Conservation (phyloP, 2,113 vertebrate genomes). For the Cervus canadensis region DNA sequence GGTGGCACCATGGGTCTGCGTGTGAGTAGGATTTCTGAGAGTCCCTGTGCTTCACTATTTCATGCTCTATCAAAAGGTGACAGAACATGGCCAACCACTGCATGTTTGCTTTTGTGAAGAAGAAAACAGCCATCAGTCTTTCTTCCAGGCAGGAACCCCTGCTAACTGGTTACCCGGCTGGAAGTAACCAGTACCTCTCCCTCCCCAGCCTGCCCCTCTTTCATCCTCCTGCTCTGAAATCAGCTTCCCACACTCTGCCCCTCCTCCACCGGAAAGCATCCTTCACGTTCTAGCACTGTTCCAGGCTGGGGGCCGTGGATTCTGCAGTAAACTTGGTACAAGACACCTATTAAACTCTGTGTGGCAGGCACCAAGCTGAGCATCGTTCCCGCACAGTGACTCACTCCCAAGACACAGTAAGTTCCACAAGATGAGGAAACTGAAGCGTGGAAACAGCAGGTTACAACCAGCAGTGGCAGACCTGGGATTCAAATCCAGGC, state of each 20-base stretch:
- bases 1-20: background rate
- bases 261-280: background rate
- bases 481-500: background rate
- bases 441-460: background rate
- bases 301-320: background rate
- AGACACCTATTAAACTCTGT: fast-evolving
- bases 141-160: background rate
- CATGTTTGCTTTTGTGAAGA: background rate
- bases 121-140: background rate
- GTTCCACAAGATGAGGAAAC: background rate
- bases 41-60: background rate
- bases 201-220: background rate
- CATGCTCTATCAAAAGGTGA: background rate
- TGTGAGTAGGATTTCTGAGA: background rate
- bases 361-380: background rate
- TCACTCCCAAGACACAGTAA: no score
- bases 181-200: background rate
- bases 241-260: fast-evolving
- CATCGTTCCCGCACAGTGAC: background rate
- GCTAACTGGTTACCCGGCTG: fast-evolving
- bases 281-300: background rate
- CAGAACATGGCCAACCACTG: background rate
- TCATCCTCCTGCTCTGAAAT: background rate
- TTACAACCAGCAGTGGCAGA: background rate
- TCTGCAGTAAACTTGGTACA: background rate